These are phyloP conservation scores for Kryptolebias ocellatus DNA, from an alignment of 2,797 vertebrate species.

Conservation along the genomic window DNA sequence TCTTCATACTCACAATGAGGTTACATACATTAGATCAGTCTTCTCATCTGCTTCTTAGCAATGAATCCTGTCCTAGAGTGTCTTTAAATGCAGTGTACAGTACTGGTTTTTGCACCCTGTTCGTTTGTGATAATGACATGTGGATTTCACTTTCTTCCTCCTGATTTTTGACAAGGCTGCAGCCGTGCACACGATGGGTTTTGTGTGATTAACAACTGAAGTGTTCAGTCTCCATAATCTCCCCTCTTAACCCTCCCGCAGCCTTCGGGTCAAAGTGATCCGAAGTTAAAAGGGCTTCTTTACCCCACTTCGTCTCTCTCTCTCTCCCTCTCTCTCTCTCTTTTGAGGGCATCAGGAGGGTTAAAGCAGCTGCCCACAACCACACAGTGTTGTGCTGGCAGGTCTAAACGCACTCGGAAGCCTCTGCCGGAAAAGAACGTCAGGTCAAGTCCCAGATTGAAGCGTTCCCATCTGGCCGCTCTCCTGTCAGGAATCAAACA, in stretches of 20 bases:
- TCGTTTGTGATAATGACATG: slow-evolving; percentile 14
- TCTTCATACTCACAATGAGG: neutral
- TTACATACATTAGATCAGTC: neutral
- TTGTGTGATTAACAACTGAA: slow-evolving; percentile 13
- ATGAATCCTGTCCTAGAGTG: slow-evolving; percentile 19
- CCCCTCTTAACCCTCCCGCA: neutral
- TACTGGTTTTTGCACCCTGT: no score
- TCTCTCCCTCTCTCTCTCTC: no score
- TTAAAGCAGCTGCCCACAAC: slow-evolving; percentile 3
- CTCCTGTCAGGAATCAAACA: slow-evolving; percentile 60
- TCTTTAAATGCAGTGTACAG: slow-evolving; percentile 6
- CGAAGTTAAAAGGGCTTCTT: no score
- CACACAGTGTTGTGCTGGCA: slow-evolving; percentile 30
- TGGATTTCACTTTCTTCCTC: slow-evolving; percentile 16
- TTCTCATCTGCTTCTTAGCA: slow-evolving; percentile 12
- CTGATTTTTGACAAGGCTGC: neutral
- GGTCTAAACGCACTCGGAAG: slow-evolving; percentile 33
- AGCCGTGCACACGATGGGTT: slow-evolving; percentile 3
- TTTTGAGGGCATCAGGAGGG: no score
- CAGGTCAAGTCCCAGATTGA: slow-evolving; percentile 51
- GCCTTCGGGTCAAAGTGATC: no score
- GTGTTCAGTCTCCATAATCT: neutral
- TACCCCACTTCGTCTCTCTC: no score
- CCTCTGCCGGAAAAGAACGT: slow-evolving; percentile 47
- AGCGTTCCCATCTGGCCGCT: slow-evolving; percentile 38